phyloP scores from a whole-genome alignment of 2,113 vertebrate genomes.

The Aegithalos caudatus region DNA sequence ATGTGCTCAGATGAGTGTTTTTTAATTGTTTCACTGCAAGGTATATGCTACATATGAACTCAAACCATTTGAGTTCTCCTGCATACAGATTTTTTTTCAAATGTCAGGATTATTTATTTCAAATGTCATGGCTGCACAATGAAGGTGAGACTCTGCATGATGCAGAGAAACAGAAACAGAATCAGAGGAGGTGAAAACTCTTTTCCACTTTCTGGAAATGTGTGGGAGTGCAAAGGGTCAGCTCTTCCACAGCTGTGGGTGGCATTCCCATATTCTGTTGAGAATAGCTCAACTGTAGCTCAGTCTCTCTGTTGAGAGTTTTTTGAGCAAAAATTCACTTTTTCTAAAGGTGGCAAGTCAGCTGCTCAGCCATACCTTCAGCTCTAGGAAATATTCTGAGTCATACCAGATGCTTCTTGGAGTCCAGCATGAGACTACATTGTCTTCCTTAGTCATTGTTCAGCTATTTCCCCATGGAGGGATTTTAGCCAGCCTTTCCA shows the following conservation, averaged over 20 bases:
- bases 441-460: conserved; percentile 45
- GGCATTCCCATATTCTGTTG: neutral
- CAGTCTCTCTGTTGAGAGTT: neutral
- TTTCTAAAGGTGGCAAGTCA: neutral
- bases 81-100: neutral
- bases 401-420: conserved; percentile 29
- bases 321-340: neutral
- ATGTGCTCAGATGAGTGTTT: neutral
- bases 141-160: neutral
- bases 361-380: neutral
- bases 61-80: neutral
- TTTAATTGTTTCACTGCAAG: neutral
- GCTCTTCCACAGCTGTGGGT: neutral
- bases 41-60: neutral
- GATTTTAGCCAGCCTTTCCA: conserved; percentile 16
- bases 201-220: neutral
- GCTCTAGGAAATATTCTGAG: conserved; percentile 46
- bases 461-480: neutral
- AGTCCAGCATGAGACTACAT: neutral
- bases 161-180: neutral
- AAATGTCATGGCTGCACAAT: neutral
- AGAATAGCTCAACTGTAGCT: neutral
- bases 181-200: neutral
- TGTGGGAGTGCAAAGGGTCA: neutral
- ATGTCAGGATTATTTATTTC: neutral